phyloP scores from a whole-genome alignment of 2,888 invertebrate species.

The Apamea monoglypha region DNA sequence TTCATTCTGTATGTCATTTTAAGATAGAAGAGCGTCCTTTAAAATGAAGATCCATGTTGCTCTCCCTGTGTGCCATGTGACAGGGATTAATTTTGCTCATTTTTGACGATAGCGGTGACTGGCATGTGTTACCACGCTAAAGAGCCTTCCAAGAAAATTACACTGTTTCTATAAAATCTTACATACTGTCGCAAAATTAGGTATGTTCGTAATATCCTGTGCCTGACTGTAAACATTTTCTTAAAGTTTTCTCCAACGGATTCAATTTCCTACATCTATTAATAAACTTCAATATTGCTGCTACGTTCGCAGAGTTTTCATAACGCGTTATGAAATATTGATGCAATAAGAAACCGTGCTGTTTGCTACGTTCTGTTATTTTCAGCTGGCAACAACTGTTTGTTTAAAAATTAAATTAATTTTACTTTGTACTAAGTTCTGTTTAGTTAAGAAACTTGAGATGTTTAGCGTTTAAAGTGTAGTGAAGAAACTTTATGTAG shows the following conservation, averaged over 20 bases:
- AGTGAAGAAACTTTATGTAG: background rate
- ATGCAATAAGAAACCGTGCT: conserved; percentile 19
- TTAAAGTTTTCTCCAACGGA: conserved; percentile 19
- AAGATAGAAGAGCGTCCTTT: background rate
- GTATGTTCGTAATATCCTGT: conserved; percentile 37
- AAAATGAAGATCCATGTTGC: background rate
- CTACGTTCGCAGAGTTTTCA: conserved; percentile 9
- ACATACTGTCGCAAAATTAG: background rate
- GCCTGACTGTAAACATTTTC: conserved; percentile 12
- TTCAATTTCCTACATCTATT: conserved; percentile 55
- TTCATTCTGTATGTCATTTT: background rate
- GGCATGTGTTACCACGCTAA: background rate
- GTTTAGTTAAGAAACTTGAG: background rate
- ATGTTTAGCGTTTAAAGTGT: background rate
- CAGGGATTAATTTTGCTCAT: background rate
- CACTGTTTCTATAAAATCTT: background rate
- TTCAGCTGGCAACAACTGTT: background rate
- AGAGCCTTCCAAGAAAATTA: background rate
- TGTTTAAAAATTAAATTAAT: background rate
- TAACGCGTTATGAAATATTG: conserved; percentile 33
- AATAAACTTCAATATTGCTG: conserved; percentile 41
- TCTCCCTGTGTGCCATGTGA: background rate
- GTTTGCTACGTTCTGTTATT: background rate
- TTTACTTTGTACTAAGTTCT: conserved; percentile 7
- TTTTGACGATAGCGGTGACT: background rate